Evolutionary conservation across 2,113 vertebrate species (phyloP).

Genomic region (Hyperopisus bebe): DNA sequence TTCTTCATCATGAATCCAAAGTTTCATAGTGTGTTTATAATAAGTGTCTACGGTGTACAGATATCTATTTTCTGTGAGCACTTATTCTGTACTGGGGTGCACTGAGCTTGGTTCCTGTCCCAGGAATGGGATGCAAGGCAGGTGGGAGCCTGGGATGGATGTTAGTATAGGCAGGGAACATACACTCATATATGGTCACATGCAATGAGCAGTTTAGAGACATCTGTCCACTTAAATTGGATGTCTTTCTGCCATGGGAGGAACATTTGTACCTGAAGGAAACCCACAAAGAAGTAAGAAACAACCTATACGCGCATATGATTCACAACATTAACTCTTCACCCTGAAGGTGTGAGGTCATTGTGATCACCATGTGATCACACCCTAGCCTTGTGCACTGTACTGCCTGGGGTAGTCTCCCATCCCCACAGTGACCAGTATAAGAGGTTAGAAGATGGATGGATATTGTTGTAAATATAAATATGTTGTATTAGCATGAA

Average conservation of each 20-base stretch:
- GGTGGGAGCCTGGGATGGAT: not conserved
- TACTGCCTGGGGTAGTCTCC: too few species aligned
- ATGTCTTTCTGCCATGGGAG: not conserved
- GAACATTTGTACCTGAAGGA: not conserved
- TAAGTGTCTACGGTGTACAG: not conserved
- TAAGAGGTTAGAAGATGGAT: not conserved
- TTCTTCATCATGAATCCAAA: not conserved
- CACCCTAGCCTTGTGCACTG: too few species aligned
- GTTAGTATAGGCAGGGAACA: not conserved
- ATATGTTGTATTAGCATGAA: not conserved
- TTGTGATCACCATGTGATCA: too few species aligned
- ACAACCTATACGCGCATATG: not conserved
- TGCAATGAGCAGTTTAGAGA: not conserved
- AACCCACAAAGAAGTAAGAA: not conserved
- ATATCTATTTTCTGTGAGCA: not conserved
- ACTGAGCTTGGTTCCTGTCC: not conserved
- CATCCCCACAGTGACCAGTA: too few species aligned
- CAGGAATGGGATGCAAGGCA: not conserved
- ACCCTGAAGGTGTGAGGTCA: too few species aligned
- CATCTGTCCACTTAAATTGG: not conserved
- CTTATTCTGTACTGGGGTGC: not conserved
- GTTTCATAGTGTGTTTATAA: not conserved
- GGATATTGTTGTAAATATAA: not conserved
- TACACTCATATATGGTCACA: not conserved
- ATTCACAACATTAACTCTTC: not conserved